Conservation (phyloP, 1,140 invertebrate species). For the Euwallacea fornicatus region DNA sequence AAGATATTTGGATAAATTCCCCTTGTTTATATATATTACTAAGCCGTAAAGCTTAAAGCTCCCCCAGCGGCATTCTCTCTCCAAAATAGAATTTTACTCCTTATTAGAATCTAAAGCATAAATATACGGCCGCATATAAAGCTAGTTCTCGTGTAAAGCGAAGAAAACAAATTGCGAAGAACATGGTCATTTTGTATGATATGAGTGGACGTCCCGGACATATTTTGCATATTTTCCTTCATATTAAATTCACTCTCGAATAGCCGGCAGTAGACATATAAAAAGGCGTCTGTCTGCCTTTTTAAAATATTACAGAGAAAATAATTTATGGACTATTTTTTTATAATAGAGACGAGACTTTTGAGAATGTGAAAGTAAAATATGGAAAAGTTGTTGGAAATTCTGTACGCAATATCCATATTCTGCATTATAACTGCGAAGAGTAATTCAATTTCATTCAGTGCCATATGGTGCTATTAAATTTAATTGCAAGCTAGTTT, state of each 20-base stretch:
- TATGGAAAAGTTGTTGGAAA: too few species aligned
- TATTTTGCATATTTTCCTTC: constrained; percentile 20
- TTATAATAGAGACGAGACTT: too few species aligned
- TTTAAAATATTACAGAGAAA: background rate
- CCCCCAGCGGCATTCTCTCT: background rate
- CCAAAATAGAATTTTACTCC: background rate
- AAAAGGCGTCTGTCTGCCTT: constrained; percentile 10
- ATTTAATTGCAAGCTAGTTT: too few species aligned
- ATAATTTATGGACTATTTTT: too few species aligned
- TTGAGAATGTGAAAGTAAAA: too few species aligned
- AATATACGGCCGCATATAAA: constrained; percentile 8
- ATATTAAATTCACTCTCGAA: constrained; percentile 22
- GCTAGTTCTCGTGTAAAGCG: constrained; percentile 1
- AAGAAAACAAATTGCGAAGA: constrained; percentile 5
- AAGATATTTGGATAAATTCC: too few species aligned
- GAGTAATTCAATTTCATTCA: too few species aligned
- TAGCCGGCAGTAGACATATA: constrained; percentile 4
- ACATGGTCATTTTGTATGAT: constrained; percentile 8
- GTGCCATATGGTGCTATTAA: too few species aligned
- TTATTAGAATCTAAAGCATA: constrained; percentile 11
- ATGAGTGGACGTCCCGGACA: constrained; percentile 13
- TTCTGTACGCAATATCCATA: too few species aligned
- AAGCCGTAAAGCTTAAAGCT: background rate
- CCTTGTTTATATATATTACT: too few species aligned
- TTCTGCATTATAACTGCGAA: too few species aligned